Conservation (phyloP, 2,888 invertebrate species). For the Acronicta alni region DNA sequence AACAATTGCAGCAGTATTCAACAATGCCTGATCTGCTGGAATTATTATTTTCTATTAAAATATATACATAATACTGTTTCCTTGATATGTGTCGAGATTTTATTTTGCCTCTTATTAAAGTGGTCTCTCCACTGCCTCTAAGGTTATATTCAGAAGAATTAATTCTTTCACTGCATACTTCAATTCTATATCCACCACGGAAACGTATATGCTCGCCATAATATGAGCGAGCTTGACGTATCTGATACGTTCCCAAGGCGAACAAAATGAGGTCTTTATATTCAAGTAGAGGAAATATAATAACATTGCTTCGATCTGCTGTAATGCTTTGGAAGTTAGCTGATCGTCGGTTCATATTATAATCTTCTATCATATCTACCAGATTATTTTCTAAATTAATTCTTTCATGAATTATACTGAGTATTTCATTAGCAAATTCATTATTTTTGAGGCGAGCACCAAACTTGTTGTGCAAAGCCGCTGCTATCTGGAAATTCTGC, state of each 20-base stretch:
- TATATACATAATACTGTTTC: too few species aligned
- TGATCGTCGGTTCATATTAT: constrained; percentile 11
- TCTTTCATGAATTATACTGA: background rate
- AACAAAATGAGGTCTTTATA: too few species aligned
- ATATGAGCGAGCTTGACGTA: constrained; percentile 18
- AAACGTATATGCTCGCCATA: constrained; percentile 16
- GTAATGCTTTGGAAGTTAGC: too few species aligned
- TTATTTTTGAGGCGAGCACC: too few species aligned
- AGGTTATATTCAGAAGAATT: constrained; percentile 2
- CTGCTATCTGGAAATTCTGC: too few species aligned
- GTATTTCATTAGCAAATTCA: too few species aligned
- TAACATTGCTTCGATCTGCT: too few species aligned
- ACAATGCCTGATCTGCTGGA: too few species aligned
- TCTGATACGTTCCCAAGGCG: constrained; percentile 16
- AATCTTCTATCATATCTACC: background rate
- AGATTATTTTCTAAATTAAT: constrained; percentile 3
- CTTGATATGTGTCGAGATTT: background rate
- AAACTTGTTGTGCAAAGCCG: too few species aligned
- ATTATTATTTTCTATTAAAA: background rate
- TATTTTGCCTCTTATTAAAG: constrained; percentile 13
- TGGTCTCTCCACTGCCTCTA: constrained; percentile 2
- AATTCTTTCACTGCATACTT: constrained; percentile 7
- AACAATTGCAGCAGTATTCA: background rate
- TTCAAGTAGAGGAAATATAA: too few species aligned
- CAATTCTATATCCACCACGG: constrained; percentile 4